Evolutionary conservation across 2,113 vertebrate species (phyloP), one percentile per base, ranked within the genome.

Genomic region (Lanius collurio): DNA sequence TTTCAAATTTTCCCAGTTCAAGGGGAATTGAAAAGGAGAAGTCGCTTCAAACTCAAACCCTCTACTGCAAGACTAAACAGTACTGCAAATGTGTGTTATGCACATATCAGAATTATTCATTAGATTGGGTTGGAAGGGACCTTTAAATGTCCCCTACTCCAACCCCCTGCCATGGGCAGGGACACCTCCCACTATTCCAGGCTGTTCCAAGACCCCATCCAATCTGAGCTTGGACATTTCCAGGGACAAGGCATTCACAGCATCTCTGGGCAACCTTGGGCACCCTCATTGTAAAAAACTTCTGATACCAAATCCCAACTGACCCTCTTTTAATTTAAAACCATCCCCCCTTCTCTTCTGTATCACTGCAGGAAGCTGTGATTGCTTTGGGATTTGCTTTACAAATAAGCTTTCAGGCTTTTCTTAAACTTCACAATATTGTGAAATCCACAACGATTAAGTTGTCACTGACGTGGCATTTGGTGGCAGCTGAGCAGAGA

Each of bases 371-470:
- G 2, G 23, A 59, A 80, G 47, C 31, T 33, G 37, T 2, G 47
- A 74, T 0, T 52, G 71, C 82, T 62, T 76, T 53, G 31, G 10
- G 30, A 15, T 67, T 90, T 52, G 55, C 71, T 85, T 52, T 46
- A 59, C 33, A 67, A 93, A 93, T 22, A 67, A 68, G 50, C 47
- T 67, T 63, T 88, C 11, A 39, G 23, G 62, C 35, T 53, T 85
- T 3, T 13, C n/a, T n/a, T 77, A 31, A 81, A 68, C 39, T 63
- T 94, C 87, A 90, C 56, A 97, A 93, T 85, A 80, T 83, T 94
- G 88, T 93, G 90, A 94, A 92, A 80, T 3, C n/a, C 53, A 55
- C 15, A 4, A 5, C 64, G 90, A 81, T 90, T 74, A 91, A 86
- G 75, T 1, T 94, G 95, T 91, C 90, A 80, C 1, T 31, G 87